Evolutionary conservation across 2,888 invertebrate species (phyloP), one percentile per base, ranked within the genome.

Genomic region (Odontothrips loti): DNA sequence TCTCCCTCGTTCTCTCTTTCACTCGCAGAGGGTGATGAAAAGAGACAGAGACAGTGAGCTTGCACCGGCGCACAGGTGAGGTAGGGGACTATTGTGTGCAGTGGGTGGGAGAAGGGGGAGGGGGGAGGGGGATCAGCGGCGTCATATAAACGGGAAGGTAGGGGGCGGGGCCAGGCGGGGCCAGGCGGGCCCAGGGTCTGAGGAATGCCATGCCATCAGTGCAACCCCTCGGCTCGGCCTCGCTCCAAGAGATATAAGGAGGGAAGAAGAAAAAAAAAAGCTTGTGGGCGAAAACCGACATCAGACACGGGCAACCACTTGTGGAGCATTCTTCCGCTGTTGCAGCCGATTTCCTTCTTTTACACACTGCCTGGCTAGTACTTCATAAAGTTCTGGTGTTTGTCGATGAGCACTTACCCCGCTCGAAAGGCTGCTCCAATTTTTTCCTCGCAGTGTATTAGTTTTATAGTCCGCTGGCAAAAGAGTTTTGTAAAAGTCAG

Each of bases 281-380:
- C 34, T 6, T 75, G 68, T 75, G 68, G 68, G 68, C 68, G 68
- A 75, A 75, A 75, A 75, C 68, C 68, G 68, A 75, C 68, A 75
- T 75, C 68, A 75, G 68, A 75, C 68, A 75, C 68, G 68, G 34
- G 23, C 68, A 75, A 75, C 68, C 68, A 75, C 68, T 75, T 75
- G 68, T 75, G 68, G 68, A 75, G 27, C 68, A 23, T 23, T 75
- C 68, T 75, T 75, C 68, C 68, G 68, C 68, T 75, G 27, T 27
- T 75, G 58, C 15, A 20, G 20, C 58, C 20, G 68, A 75, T 75
- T 75, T 27, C 68, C 68, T 58, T 58, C 68, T 58, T 75, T 75
- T 75, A 75, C 68, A 27, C 68, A 75, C 68, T 27, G 58, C 58
- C n/a, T 15, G 11, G 17, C 58, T 17, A 15, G 58, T 17, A 51